phyloP scores from a whole-genome alignment of 1,140 invertebrate genomes.

The Drosophila arawakana region DNA sequence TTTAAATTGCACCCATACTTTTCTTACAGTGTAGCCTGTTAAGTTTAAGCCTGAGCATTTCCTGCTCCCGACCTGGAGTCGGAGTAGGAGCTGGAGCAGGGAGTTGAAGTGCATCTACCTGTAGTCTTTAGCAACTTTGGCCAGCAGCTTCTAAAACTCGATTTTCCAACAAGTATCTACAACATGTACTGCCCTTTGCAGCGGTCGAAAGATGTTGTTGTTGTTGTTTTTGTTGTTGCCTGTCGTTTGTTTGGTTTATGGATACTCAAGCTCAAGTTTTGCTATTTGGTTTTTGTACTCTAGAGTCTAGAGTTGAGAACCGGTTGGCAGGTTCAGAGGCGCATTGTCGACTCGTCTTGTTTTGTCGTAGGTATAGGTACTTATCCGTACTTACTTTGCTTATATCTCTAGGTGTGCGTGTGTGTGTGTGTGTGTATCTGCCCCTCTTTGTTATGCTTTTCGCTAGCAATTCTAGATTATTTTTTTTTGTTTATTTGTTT shows the following conservation, averaged over 20 bases:
- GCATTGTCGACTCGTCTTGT: conserved; percentile 41
- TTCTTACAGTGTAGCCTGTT: conserved; percentile 12
- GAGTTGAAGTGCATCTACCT: conserved; percentile 51
- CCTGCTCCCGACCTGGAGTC: conserved; percentile 30
- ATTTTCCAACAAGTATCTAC: conserved; percentile 43
- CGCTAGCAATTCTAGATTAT: conserved; percentile 18
- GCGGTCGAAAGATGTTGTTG: not conserved
- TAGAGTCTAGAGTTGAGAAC: conserved; percentile 34
- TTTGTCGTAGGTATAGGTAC: conserved; percentile 56
- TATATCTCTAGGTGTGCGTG: conserved; percentile 6
- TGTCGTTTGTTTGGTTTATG: conserved; percentile 69
- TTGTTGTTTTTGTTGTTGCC: conserved; percentile 3
- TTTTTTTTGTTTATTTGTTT: conserved; percentile 9
- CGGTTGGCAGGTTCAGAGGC: conserved; percentile 52
- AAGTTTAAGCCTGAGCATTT: conserved; percentile 48
- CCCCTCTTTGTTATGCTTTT: conserved; percentile 17
- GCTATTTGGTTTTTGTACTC: conserved; percentile 57
- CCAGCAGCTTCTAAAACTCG: conserved; percentile 47
- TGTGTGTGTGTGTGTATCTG: conserved; percentile 10
- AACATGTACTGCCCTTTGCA: conserved; percentile 39
- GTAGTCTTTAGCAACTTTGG: conserved; percentile 15
- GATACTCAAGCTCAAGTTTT: conserved; percentile 62
- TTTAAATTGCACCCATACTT: not conserved
- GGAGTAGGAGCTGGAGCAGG: not conserved
- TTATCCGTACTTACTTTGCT: conserved; percentile 43